Percentiles rank a stretch among this genome's conserved stretches.
Conservation (phyloP, 1,140 invertebrate species). For the Cotesia typhae region DNA sequence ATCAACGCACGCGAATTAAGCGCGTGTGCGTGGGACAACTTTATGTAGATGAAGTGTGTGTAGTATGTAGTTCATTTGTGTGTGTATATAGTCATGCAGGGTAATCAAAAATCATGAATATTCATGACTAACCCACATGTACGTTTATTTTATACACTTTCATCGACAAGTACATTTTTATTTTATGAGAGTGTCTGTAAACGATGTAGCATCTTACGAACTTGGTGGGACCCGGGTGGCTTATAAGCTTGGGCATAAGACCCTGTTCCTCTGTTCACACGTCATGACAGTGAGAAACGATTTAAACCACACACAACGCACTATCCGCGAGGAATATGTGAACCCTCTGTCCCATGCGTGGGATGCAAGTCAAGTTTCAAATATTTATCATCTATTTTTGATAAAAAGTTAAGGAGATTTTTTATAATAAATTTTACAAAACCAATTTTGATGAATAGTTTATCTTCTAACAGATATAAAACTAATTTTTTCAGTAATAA, state of each 20-base stretch:
- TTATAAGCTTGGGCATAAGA: slow-evolving; percentile 39
- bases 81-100: slow-evolving; percentile 21
- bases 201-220: no score
- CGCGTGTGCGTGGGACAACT: slow-evolving; percentile 37
- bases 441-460: no score
- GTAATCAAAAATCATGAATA: slow-evolving; percentile 60
- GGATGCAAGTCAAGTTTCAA: not conserved
- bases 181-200: no score
- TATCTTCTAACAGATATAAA: no score
- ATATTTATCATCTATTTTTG: not conserved
- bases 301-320: slow-evolving; percentile 23
- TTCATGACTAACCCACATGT: slow-evolving; percentile 52
- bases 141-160: not conserved
- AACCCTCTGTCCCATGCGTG: not conserved
- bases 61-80: not conserved
- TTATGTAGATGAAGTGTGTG: slow-evolving; percentile 5
- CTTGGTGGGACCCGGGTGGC: slow-evolving; percentile 45
- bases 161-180: slow-evolving; percentile 4
- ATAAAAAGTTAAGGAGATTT: no score
- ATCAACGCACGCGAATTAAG: slow-evolving; percentile 59
- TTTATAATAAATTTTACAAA: no score
- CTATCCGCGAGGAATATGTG: slow-evolving; percentile 5
- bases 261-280: slow-evolving; percentile 53
- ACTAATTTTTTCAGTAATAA: no score
- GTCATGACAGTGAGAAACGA: slow-evolving; percentile 47